Evolutionary conservation across 2,113 vertebrate genomes (phyloP), one percentile per base, ranked within the genome.

Genomic region (Oenanthe oenanthe): DNA sequence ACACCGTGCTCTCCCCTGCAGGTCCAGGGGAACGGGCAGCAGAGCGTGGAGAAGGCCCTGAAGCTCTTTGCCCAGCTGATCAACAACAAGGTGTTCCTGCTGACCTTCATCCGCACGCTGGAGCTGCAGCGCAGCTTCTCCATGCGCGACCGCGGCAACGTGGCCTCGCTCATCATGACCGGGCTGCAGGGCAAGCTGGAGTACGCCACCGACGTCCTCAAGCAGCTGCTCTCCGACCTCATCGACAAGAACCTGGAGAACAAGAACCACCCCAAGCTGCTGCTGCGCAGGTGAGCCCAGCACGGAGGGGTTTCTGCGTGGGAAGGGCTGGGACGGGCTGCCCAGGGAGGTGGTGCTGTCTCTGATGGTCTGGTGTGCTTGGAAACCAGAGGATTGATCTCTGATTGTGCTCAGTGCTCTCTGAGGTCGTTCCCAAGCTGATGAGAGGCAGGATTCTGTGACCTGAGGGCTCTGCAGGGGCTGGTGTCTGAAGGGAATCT

Each of bases 161-260:
- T 99, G 98, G 99, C 99, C 34, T 99, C 99, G 1, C 99, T 99
- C 34, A 99, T 99, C 98, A 99, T 99, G 99, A 99, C 99, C 0
- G 99, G 98, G 28, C 98, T 99, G 89, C 99, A 99, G 89, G 98
- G 99, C 61, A 98, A 98, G n/a, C 98, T 99, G 96, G 99, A 99
- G 96, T 99, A 99, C 4, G 99, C 99, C 95, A 99, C 99, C 0
- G 99, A 99, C 5, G 99, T 99, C 54, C 98, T 99, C 40, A 99
- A 99, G 86, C 99, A 99, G 97, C 98, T 99, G 79, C 98, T 99
- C 42, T 99, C 99, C 0, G 99, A 99, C 97, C 99, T 99, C 97
- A 99, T 99, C 17, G 99, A 99, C 84, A 99, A 99, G 97, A 99
- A 99, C 98, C 98, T 99, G 96, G 99, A 99, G 95, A 99, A 99